phyloP scores from a whole-genome alignment of 2,113 vertebrate species.

The Caracal caracal region DNA sequence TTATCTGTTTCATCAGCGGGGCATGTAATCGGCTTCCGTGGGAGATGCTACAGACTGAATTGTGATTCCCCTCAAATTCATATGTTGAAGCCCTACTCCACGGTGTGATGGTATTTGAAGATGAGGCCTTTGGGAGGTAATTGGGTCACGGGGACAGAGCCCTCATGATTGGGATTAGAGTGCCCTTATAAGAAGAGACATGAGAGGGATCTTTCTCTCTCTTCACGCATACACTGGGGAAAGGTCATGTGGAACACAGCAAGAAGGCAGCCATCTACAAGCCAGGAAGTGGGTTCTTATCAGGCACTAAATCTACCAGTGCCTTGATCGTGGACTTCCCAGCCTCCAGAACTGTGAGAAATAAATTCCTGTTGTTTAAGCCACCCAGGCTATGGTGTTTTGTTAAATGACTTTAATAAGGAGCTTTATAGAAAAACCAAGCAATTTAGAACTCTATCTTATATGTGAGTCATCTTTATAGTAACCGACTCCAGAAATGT shows the following conservation, averaged over 20 bases:
- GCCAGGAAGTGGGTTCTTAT: not conserved
- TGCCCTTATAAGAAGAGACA: not conserved
- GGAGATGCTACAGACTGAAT: not conserved
- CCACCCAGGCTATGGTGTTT: not conserved
- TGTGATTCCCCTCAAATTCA: not conserved
- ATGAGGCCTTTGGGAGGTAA: not conserved
- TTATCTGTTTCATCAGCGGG: not conserved
- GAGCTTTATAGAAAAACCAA: not conserved
- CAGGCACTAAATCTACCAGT: not conserved
- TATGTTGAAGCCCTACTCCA: not conserved
- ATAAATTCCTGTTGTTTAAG: not conserved
- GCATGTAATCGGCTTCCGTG: not conserved
- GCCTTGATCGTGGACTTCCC: not conserved
- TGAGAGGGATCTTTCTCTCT: not conserved
- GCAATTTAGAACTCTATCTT: not conserved
- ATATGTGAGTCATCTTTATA: not conserved
- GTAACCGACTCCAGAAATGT: not conserved
- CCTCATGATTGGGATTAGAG: not conserved
- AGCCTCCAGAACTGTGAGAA: not conserved
- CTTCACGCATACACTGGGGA: fast-evolving
- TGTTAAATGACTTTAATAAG: not conserved
- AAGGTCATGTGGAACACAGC: not conserved
- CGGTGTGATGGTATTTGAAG: not conserved
- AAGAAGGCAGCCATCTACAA: not conserved
- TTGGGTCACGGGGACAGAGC: not conserved